Evolutionary conservation across 2,888 invertebrate species (phyloP), one percentile per base, ranked within the genome.

Genomic region (Chymomyza amoena): DNA sequence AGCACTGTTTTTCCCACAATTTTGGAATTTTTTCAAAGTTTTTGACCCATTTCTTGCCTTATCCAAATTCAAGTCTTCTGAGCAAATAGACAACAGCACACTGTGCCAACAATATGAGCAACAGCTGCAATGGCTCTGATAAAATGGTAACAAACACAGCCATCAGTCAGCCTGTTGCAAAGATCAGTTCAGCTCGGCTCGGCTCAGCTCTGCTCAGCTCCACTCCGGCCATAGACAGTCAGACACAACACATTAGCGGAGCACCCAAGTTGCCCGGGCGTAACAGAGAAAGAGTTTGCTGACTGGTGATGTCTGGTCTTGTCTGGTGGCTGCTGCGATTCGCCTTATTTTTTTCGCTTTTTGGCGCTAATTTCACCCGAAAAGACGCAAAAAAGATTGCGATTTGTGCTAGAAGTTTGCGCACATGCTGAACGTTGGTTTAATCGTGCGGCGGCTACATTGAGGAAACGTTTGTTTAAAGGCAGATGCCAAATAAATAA

Each of bases 321-420:
- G 20, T 13, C 18, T 50, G 13, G n/a, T 10, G 18, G 28, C 10
- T 36, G 60, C 36, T 36, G 64, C 62, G 76, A 68, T 68, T 69
- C 72, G 76, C 64, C 75, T 61, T 64, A 65, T 64, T 69, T 56
- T 69, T 69, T 68, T 25, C 32, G n/a, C 20, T 66, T 69, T 81
- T 72, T 68, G 66, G 66, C 76, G 79, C 68, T 75, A 82, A 81
- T 82, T 82, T 82, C 87, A 84, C 82, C 82, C 72, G 66, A 72
- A 84, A 81, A 72, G 65, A 68, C 25, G 36, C n/a, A 60, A 61
- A 59, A 66, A 64, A 61, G 61, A 68, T 45, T 32, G 68, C 70
- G 7, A 39, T 63, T 64, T 64, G 67, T n/a, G 54, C 81, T 79
- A 81, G 85, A 82, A 82, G 81, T 64, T 72, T 83, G 69, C 71